Evolutionary conservation across 2,888 invertebrate species (phyloP).

Genomic region (Halictus ligatus): DNA sequence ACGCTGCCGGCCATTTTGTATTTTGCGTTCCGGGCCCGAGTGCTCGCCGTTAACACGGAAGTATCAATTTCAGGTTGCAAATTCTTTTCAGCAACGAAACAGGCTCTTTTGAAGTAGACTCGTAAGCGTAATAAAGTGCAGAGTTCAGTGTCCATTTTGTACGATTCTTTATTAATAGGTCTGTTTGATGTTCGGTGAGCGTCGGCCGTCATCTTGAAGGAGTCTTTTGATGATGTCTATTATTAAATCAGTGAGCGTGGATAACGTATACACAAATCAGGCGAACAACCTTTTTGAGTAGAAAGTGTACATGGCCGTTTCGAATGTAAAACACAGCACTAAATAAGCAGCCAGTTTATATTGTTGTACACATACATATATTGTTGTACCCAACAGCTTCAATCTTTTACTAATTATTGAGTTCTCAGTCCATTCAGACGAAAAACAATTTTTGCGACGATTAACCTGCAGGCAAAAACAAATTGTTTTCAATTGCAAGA

Average conservation of each 20-base stretch:
- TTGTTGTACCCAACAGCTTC: too few relatives aligned
- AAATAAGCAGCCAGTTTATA: background rate
- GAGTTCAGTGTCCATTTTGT: background rate
- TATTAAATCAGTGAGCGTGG: background rate
- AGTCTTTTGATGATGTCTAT: slow-evolving; percentile 7
- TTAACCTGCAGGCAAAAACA: too few relatives aligned
- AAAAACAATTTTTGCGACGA: too few relatives aligned
- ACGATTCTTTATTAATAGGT: slow-evolving; percentile 3
- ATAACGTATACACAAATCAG: background rate
- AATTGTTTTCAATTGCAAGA: too few relatives aligned
- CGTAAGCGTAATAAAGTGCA: background rate
- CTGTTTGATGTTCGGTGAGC: background rate
- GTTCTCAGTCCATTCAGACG: too few relatives aligned
- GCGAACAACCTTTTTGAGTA: background rate
- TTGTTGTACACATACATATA: too few relatives aligned
- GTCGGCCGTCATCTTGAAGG: background rate
- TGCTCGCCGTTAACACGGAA: too few relatives aligned
- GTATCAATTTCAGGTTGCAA: background rate
- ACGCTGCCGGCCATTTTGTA: background rate
- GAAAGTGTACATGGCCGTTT: background rate
- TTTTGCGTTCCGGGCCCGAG: background rate
- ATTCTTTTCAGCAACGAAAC: background rate
- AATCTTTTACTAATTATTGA: too few relatives aligned
- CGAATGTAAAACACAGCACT: background rate
- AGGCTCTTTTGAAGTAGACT: background rate